Percentiles rank a stretch among this genome's conserved stretches.
phyloP scores from a whole-genome alignment of 2,797 vertebrate species.

The Leucoraja ocellata region DNA sequence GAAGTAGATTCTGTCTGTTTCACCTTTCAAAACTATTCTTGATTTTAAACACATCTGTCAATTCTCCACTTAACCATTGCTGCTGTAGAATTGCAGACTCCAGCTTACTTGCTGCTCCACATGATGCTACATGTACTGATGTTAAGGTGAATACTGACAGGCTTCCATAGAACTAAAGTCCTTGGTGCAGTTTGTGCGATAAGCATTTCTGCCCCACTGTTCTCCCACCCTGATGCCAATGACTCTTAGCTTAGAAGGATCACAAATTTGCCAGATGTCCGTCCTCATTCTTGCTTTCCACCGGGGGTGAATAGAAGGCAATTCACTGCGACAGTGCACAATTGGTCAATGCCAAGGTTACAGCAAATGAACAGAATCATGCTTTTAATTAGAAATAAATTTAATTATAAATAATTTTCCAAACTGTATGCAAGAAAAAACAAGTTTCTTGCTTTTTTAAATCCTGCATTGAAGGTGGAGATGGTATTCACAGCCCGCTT shows the following conservation, averaged over 20 bases:
- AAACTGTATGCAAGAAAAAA: not conserved
- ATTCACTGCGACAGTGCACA: not conserved
- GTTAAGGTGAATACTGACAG: not conserved
- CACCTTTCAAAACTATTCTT: not conserved
- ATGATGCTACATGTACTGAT: not conserved
- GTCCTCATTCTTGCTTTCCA: not conserved
- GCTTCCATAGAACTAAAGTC: not conserved
- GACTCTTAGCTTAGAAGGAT: not conserved
- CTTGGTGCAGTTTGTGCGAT: not conserved
- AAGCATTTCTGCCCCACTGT: not conserved
- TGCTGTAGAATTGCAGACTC: not conserved
- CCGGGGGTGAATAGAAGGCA: not conserved
- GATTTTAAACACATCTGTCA: not conserved
- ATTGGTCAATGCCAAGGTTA: not conserved
- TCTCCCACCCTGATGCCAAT: not conserved
- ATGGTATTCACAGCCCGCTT: not conserved
- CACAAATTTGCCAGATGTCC: not conserved
- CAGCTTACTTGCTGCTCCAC: not conserved
- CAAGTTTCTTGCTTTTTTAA: not conserved
- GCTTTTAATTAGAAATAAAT: not conserved
- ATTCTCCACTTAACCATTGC: not conserved
- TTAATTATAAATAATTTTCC: too few species aligned
- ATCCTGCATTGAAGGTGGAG: not conserved
- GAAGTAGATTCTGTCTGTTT: not conserved
- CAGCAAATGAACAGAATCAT: not conserved